Conservation (phyloP, 2,797 vertebrate species). For the Microchirus variegatus region DNA sequence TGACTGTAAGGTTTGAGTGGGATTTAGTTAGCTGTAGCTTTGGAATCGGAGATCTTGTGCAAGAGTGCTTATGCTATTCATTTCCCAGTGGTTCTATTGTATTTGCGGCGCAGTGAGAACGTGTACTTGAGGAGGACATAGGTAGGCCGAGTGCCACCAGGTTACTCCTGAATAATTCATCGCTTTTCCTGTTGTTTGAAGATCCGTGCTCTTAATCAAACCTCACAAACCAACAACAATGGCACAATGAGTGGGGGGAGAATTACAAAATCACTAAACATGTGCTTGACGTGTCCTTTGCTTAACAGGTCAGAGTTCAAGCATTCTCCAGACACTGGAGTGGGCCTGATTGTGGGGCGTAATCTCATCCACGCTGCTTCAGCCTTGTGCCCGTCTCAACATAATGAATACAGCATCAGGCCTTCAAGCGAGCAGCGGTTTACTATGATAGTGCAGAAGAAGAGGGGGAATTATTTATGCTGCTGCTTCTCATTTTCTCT, state of each 20-base stretch:
- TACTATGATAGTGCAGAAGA: constrained; percentile 31
- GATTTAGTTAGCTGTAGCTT: too few species aligned
- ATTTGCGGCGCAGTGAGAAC: constrained; percentile 8
- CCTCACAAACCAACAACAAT: constrained; percentile 31
- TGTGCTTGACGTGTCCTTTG: constrained; percentile 30
- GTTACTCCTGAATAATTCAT: constrained; percentile 72
- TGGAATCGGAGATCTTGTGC: too few species aligned
- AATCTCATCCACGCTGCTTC: constrained; percentile 67
- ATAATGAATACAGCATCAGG: constrained; percentile 66
- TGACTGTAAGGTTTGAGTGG: too few species aligned
- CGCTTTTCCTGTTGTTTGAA: constrained; percentile 54
- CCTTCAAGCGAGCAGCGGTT: constrained; percentile 48
- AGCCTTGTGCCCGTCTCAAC: constrained; percentile 59
- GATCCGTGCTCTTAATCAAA: constrained; percentile 52
- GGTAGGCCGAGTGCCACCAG: constrained; percentile 41
- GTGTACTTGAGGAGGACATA: constrained; percentile 30
- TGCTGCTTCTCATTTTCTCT: constrained; percentile 17
- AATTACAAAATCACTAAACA: constrained; percentile 57
- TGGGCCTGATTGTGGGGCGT: constrained; percentile 45
- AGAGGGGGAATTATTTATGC: constrained; percentile 53
- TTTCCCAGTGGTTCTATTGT: too few species aligned
- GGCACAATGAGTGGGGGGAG: constrained; percentile 52
- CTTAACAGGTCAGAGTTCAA: constrained; percentile 71
- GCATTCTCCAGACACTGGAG: constrained; percentile 63
- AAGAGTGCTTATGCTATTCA: too few species aligned